Conservation (phyloP, 2,113 vertebrate genomes). For the Oenanthe melanoleuca region DNA sequence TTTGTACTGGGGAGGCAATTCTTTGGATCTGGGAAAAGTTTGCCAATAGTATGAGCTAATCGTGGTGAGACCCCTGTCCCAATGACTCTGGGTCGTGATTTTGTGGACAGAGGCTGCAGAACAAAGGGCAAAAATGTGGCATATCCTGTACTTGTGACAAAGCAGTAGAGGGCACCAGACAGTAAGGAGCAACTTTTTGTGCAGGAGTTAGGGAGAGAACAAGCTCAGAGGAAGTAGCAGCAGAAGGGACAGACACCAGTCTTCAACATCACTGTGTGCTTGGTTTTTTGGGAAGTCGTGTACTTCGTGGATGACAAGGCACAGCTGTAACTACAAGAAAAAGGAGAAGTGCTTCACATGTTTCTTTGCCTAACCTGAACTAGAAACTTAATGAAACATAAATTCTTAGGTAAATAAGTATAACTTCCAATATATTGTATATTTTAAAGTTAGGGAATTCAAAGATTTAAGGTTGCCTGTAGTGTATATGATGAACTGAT, state of each 20-base stretch:
- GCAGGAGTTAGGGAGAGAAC: neutral
- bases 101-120: neutral
- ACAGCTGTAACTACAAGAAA: neutral
- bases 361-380: neutral
- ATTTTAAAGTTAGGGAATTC: neutral
- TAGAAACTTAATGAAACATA: neutral
- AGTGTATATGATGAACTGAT: neutral
- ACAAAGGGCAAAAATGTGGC: neutral
- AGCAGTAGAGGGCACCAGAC: conserved; percentile 60
- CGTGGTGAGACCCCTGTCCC: neutral
- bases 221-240: neutral
- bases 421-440: neutral
- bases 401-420: neutral
- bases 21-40: neutral
- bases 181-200: neutral
- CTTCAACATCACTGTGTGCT: neutral
- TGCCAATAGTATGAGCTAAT: neutral
- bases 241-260: neutral
- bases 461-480: neutral
- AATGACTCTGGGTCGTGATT: neutral
- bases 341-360: neutral
- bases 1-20: neutral
- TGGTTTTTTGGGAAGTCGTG: neutral
- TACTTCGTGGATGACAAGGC: neutral
- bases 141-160: neutral